A percentile compares a stretch with the other conserved stretches of the same genome.
Evolutionary conservation across 2,113 vertebrate genomes (phyloP).

Genomic region (Patagioenas fasciata): DNA sequence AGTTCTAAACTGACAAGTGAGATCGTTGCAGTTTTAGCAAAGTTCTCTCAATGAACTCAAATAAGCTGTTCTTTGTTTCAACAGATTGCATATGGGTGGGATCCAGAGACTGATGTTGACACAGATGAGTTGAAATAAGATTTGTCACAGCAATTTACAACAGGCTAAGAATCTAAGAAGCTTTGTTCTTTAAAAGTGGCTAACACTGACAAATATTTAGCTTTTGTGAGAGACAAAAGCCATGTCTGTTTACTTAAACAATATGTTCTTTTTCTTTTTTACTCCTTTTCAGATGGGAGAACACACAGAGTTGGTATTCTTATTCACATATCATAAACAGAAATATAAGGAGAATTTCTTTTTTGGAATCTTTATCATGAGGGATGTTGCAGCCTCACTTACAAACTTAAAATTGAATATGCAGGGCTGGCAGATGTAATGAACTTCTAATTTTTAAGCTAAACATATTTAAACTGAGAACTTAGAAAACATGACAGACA

Average conservation of each 20-base stretch:
- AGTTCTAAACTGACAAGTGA: neutral
- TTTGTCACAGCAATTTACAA: neutral
- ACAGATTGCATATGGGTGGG: neutral
- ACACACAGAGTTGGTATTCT: neutral
- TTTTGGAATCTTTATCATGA: neutral
- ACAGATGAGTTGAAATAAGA: neutral
- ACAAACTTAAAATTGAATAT: slow-evolving; percentile 1
- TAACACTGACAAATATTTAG: neutral
- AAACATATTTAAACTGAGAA: slow-evolving; percentile 1
- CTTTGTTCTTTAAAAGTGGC: neutral
- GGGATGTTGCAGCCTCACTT: neutral
- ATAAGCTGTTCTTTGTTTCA: neutral
- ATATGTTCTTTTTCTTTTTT: neutral
- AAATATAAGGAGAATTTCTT: neutral
- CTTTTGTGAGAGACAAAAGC: neutral
- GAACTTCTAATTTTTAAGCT: slow-evolving; percentile 10
- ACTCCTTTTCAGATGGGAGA: neutral
- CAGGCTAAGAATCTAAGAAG: neutral
- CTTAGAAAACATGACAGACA: neutral
- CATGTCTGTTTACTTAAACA: neutral
- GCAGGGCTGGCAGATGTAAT: neutral
- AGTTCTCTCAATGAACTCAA: neutral
- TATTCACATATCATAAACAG: neutral
- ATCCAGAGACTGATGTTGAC: neutral
- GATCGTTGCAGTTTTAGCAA: neutral